These are phyloP conservation scores for Grammomys surdaster DNA, from an alignment of 2,113 vertebrate genomes.

Conservation along the genomic window DNA sequence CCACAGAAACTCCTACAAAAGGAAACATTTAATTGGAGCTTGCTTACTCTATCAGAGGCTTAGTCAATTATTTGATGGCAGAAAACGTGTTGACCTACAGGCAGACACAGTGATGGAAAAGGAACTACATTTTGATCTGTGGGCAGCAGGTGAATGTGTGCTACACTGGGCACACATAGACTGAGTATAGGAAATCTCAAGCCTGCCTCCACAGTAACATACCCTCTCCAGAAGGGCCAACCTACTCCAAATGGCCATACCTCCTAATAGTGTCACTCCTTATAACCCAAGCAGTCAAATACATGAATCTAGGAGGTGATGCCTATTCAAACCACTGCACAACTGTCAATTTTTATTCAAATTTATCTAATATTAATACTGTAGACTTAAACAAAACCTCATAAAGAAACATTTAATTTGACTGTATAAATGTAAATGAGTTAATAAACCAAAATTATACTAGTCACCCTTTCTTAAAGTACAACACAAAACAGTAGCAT, in stretches of 20 bases:
- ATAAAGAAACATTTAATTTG: neutral
- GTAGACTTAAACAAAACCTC: neutral
- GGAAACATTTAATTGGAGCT: neutral
- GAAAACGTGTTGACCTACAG: neutral
- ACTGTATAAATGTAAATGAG: neutral
- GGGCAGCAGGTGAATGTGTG: neutral
- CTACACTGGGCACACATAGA: neutral
- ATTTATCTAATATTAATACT: neutral
- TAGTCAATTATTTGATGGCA: neutral
- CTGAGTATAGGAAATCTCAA: neutral
- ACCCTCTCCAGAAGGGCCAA: neutral
- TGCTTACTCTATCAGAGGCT: neutral
- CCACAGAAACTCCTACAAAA: neutral
- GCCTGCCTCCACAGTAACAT: neutral
- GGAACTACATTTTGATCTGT: neutral
- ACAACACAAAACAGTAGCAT: neutral
- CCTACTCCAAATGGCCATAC: neutral
- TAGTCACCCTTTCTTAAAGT: neutral
- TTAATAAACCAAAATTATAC: conserved; percentile 24
- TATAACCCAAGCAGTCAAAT: neutral
- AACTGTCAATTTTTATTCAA: neutral
- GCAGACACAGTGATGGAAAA: neutral
- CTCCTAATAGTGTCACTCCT: neutral
- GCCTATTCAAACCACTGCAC: neutral
- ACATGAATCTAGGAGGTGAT: neutral